Conservation (phyloP, 2,888 invertebrate species). For the Parnassius apollo region DNA sequence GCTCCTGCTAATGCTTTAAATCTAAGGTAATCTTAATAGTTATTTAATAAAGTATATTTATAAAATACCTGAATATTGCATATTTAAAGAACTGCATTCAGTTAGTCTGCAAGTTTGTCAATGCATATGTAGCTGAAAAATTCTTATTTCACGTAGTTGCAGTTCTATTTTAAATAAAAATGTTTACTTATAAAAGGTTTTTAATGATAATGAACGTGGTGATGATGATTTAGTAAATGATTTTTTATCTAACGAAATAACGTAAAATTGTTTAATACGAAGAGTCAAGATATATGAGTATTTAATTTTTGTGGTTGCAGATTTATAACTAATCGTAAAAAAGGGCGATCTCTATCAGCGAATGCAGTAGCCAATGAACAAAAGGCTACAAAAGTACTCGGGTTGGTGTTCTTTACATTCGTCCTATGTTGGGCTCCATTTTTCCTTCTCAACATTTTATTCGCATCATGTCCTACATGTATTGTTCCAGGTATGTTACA, state of each 20-base stretch:
- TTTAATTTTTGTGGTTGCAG: conserved; percentile 59
- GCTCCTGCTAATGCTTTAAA: conserved; percentile 67
- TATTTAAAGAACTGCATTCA: no score
- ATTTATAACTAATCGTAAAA: conserved; percentile 85
- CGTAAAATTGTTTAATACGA: no score
- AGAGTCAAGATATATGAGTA: not conserved
- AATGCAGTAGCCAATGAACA: conserved; percentile 95
- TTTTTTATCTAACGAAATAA: no score
- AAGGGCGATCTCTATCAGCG: conserved; percentile 86
- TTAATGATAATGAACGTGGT: no score
- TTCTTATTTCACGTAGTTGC: no score
- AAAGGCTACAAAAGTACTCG: conserved; percentile 96
- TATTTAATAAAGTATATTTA: no score
- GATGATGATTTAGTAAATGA: no score
- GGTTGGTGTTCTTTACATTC: conserved; percentile 95
- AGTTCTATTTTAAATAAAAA: no score
- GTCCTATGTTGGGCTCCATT: conserved; percentile 97
- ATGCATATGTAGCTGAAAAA: no score
- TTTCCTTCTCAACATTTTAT: conserved; percentile 92
- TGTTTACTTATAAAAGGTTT: no score
- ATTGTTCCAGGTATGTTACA: conserved; percentile 82
- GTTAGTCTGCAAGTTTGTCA: no score
- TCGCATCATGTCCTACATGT: conserved; percentile 91
- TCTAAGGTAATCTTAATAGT: conserved; percentile 49
- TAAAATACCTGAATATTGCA: no score